These are phyloP conservation scores for Isoperla grammatica DNA, from an alignment of 2,888 invertebrate genomes.

Conservation along the genomic window DNA sequence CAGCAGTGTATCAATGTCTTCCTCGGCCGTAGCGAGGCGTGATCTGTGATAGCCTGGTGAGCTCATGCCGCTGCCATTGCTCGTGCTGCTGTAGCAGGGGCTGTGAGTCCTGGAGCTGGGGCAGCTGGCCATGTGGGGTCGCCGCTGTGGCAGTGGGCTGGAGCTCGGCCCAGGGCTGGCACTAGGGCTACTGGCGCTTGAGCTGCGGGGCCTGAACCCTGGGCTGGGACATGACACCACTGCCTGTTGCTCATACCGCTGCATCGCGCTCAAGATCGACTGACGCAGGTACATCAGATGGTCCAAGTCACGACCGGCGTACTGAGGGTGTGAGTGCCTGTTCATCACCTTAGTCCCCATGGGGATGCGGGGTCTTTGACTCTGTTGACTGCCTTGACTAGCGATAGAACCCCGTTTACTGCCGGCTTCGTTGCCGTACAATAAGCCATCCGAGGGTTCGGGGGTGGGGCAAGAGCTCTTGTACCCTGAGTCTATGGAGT, in stretches of 20 bases:
- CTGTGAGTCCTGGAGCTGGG: constrained; percentile 31
- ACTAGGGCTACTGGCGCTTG: constrained; percentile 30
- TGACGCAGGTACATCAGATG: constrained; percentile 37
- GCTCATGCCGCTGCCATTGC: constrained; percentile 30
- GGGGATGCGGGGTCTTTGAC: constrained; percentile 37
- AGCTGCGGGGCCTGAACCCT: constrained; percentile 29
- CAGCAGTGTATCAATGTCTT: constrained; percentile 37
- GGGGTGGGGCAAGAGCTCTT: constrained; percentile 41
- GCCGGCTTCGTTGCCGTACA: constrained; percentile 33
- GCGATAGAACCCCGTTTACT: constrained; percentile 33
- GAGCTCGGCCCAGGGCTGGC: constrained; percentile 22
- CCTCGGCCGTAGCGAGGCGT: constrained; percentile 32
- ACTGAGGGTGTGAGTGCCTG: constrained; percentile 30
- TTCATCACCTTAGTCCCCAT: constrained; percentile 39
- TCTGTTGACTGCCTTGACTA: constrained; percentile 28
- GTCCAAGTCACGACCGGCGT: constrained; percentile 34
- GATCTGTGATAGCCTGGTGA: constrained; percentile 29
- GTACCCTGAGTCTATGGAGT: constrained; percentile 41
- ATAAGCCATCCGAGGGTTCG: constrained; percentile 36
- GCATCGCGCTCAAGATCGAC: constrained; percentile 37
- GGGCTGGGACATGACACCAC: constrained; percentile 21
- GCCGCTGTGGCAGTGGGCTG: constrained; percentile 27
- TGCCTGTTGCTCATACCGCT: constrained; percentile 34
- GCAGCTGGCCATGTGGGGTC: constrained; percentile 28
- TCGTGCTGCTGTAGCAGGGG: constrained; percentile 31